phyloP scores from a whole-genome alignment of 2,113 vertebrate genomes.

The Entelurus aequoreus region DNA sequence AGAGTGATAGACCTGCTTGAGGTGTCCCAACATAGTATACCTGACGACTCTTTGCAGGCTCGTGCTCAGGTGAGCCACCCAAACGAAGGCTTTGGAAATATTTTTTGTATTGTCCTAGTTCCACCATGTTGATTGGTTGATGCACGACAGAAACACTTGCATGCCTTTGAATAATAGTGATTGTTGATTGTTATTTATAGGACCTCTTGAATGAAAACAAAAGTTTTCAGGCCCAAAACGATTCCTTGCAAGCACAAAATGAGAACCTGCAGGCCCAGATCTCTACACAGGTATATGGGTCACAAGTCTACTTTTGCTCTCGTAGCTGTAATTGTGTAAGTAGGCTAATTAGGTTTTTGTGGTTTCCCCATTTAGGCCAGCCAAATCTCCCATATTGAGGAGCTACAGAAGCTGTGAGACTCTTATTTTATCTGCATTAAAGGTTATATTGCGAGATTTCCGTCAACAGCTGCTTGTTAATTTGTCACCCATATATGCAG shows the following conservation, averaged over 20 bases:
- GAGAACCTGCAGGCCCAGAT: slow-evolving; percentile 88
- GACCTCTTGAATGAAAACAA: slow-evolving; percentile 92
- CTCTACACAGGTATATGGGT: slow-evolving; percentile 79
- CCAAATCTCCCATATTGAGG: slow-evolving; percentile 86
- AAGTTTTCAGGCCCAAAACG: slow-evolving; percentile 82
- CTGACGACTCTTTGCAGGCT: slow-evolving; percentile 82
- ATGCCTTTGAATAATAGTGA: background rate
- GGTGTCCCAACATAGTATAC: slow-evolving; percentile 81
- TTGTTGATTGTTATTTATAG: slow-evolving; percentile 61
- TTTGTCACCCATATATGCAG: slow-evolving; percentile 31
- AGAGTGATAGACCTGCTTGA: slow-evolving; percentile 87
- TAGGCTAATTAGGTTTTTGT: slow-evolving; percentile 31
- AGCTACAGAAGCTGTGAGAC: slow-evolving; percentile 95
- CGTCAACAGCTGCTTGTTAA: background rate
- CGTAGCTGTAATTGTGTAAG: slow-evolving; percentile 2
- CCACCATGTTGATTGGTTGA: background rate
- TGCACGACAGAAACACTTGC: background rate
- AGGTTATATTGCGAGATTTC: background rate
- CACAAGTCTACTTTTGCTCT: slow-evolving; percentile 4
- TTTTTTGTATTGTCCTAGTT: background rate
- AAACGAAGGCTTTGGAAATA: background rate
- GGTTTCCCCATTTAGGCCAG: slow-evolving; percentile 50
- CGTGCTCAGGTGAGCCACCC: slow-evolving; percentile 67
- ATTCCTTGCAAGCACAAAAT: slow-evolving; percentile 83
- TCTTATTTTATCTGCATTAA: slow-evolving; percentile 9